These are phyloP conservation scores for Crenuchus spilurus DNA, from an alignment of 2,797 vertebrate genomes.

Conservation along the genomic window DNA sequence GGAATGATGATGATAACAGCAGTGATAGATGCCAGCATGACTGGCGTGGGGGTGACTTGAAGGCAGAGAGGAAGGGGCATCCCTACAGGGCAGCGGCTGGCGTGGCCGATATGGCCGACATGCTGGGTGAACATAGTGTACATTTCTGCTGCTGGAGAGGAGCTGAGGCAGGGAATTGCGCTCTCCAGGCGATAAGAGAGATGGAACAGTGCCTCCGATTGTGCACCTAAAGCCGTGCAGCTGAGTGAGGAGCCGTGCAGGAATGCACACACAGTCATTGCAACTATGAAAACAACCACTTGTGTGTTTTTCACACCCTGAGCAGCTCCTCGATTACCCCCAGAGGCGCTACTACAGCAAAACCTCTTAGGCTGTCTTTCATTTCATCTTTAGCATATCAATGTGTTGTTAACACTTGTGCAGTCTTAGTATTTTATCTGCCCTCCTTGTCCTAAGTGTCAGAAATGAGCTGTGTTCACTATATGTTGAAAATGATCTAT, in stretches of 20 bases:
- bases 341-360: constrained; percentile 24
- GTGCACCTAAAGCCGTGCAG: constrained; percentile 62
- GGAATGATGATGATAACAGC: not conserved
- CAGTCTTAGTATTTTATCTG: no score
- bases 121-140: constrained; percentile 74
- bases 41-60: not conserved
- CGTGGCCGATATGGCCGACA: constrained; percentile 62
- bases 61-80: constrained; percentile 16
- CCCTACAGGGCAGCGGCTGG: constrained; percentile 44
- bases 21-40: constrained; percentile 14
- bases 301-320: constrained; percentile 43
- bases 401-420: no score
- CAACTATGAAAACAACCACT: constrained; percentile 63
- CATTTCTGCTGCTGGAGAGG: constrained; percentile 73
- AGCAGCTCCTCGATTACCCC: constrained; percentile 33
- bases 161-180: constrained; percentile 64
- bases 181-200: constrained; percentile 70
- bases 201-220: constrained; percentile 74
- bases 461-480: no score
- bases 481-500: no score
- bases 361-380: not conserved
- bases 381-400: not conserved
- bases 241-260: constrained; percentile 67
- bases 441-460: no score
- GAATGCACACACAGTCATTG: constrained; percentile 66